Evolutionary conservation across 2,888 invertebrate genomes (phyloP), one percentile per base, ranked within the genome.

Genomic region (Eucriotettix oculatus): DNA sequence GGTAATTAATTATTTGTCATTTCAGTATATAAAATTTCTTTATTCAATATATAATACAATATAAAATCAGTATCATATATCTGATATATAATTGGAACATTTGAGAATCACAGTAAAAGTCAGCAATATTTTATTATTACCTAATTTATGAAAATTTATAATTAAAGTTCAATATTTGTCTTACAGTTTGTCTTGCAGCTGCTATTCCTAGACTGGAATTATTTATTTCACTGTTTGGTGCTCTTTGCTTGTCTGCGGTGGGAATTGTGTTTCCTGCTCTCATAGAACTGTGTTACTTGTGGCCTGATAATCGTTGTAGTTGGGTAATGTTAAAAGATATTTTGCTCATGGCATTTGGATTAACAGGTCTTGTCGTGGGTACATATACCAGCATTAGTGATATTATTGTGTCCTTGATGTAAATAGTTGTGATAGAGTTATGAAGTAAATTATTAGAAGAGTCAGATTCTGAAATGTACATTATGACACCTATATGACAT

Each of bases 381-480:
- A 66, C 66, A 1, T 66, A 65, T 61, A 65, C 65, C 17, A 62
- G 64, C 42, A 29, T 66, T 10, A 56, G 54, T 10, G 64, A 61
- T 42, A 85, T 86, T 66, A 78, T 85, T 63, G 65, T 71, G 12
- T 80, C 78, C 62, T 83, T 84, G 69, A 73, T 75, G 44, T 70
- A 68, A 58, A 48, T 7, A 29, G 29, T 7, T 29, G 29, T 29
- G 29, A 29, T 29, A 5, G 29, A 29, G 29, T 29, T 7, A 5
- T 29, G 29, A 29, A 29, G 29, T 29, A 29, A 29, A 29, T 29
- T 29, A 29, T 29, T 5, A 5, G 29, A 29, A 29, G 29, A 29
- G 29, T 29, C 29, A 29, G 29, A 29, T 29, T 7, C 29, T 29
- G 29, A 29, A 29, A 29, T 5, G 29, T 29, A 7, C 7, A 7